Conservation (phyloP, 2,113 vertebrate genomes). For the Pelecanoides urinatrix region DNA sequence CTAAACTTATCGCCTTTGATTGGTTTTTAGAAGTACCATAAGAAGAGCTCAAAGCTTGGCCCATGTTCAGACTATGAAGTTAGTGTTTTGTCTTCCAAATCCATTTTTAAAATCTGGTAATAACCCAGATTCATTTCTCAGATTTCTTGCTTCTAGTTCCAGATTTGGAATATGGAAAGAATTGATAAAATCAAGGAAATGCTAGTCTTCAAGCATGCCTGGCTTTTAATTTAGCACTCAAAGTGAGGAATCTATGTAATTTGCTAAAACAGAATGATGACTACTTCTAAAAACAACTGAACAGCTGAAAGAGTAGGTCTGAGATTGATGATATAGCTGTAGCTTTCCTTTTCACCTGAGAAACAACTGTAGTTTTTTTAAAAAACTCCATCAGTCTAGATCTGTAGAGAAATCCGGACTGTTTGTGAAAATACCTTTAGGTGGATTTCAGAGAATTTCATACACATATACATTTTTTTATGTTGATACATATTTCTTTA, state of each 20-base stretch:
- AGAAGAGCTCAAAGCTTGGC: neutral
- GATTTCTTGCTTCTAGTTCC: neutral
- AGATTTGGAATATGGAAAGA: neutral
- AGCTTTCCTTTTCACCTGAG: neutral
- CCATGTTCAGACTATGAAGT: neutral
- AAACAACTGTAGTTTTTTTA: neutral
- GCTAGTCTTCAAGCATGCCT: neutral
- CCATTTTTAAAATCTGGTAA: neutral
- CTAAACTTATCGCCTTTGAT: neutral
- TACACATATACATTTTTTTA: neutral
- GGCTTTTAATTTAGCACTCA: neutral
- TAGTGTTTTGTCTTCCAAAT: conserved; percentile 27
- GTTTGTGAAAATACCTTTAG: neutral
- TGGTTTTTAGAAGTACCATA: neutral
- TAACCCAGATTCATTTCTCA: conserved; percentile 9
- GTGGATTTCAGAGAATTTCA: neutral
- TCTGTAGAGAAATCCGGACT: neutral
- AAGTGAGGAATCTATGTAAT: neutral
- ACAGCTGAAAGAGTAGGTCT: neutral
- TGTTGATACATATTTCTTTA: neutral
- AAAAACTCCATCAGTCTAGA: neutral
- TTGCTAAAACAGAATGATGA: neutral
- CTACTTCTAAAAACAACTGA: neutral
- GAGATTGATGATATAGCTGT: neutral
- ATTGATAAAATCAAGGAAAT: conserved; percentile 20